Base-by-base conservation (phyloP, 2,113 vertebrate genomes). In the Lampris megalopsis region DNA sequence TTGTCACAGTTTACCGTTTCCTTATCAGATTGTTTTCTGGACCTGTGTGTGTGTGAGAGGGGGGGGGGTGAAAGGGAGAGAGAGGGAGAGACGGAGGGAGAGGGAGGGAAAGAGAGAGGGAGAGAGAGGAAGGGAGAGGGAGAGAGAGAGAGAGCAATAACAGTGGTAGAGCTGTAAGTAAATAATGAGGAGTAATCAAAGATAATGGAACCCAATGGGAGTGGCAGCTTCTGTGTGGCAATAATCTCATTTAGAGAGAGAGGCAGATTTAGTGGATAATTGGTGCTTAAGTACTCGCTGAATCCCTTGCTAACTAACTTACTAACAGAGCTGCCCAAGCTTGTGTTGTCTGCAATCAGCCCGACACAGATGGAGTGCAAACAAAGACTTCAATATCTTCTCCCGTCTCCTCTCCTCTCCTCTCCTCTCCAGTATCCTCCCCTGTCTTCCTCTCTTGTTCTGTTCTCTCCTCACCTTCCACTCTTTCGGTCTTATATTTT, bases 101-200 rank as follows among this genome's bases (percentile, higher is more conserved):
- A 45, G 43, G 4, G 43, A 5, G 43, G 6, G 24, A 6, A 5
- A 40, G 56, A 67, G 61, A 13, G 24, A 57, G 72, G 36, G 13
- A 59, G 68, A 52, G 63, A 5, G 73, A n/a, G 50, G 52, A 10
- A 60, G 60, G 45, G 53, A 58, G 60, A 76, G 74, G 63, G 70
- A 59, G 68, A 24, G 82, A 35, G 73, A 73, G 82, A 78, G 75
- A 86, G 85, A 83, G 88, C 87, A 93, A 94, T 94, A 94, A 93
- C 87, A 90, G 86, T 75, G 82, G 89, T 91, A 83, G 91, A 93
- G 93, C 93, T 94, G 94, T 93, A 94, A 94, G 93, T 95, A 95
- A 95, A 95, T 95, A 94, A 95, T 95, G 92, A 94, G 92, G 89
- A 94, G 93, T 95, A 94, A 95, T 94, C 93, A 94, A 94, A 94